phyloP scores from a whole-genome alignment of 2,797 vertebrate species.

The Rhabdomys pumilio region DNA sequence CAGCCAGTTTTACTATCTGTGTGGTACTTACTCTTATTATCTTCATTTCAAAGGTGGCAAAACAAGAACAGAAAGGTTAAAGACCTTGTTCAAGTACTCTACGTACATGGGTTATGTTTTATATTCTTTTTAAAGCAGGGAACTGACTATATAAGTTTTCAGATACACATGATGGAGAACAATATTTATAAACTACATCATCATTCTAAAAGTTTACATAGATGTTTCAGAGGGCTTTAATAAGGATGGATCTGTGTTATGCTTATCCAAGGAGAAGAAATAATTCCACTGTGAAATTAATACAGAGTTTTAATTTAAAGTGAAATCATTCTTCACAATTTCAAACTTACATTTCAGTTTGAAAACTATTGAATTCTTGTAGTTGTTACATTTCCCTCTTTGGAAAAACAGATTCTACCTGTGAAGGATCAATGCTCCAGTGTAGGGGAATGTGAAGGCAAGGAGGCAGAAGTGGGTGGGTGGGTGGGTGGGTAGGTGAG shows the following conservation, averaged over 20 bases:
- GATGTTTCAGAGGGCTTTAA: not conserved
- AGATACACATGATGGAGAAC: not conserved
- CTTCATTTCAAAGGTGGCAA: conserved; percentile 72
- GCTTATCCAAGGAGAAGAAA: not conserved
- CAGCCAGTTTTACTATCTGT: conserved; percentile 67
- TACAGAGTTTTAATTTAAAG: not conserved
- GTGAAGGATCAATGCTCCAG: no score
- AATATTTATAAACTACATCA: not conserved
- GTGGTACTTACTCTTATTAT: conserved; percentile 69
- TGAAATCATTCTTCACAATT: conserved; percentile 19
- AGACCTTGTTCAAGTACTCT: conserved; percentile 58
- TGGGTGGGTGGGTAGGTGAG: no score
- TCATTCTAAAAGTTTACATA: not conserved
- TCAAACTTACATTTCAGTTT: conserved; percentile 31
- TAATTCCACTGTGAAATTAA: conserved; percentile 34
- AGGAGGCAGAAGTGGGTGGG: no score
- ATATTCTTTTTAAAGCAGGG: conserved; percentile 36
- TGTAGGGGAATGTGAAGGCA: no score
- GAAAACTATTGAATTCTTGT: not conserved
- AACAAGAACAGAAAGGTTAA: conserved; percentile 72
- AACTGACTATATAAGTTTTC: conserved; percentile 38
- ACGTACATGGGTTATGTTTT: conserved; percentile 31
- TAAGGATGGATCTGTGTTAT: not conserved
- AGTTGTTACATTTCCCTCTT: not conserved
- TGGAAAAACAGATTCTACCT: not conserved